These are phyloP conservation scores for Pseudonaja textilis DNA, from an alignment of 2,113 vertebrate genomes.

Conservation along the genomic window DNA sequence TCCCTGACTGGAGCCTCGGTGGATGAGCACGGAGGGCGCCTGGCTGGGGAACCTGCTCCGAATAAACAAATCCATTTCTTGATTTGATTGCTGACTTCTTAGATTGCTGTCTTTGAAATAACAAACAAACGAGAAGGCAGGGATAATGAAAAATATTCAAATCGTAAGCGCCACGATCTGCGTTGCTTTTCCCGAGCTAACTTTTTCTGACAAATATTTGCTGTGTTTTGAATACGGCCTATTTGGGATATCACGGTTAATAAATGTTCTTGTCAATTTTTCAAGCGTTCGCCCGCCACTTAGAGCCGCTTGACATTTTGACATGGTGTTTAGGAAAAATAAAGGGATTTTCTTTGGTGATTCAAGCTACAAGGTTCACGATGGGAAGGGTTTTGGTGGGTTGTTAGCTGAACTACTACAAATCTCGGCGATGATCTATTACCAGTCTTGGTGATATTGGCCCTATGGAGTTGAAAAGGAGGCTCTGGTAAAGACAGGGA, in stretches of 20 bases:
- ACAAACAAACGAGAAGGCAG: not conserved
- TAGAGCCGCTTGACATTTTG: conserved; percentile 10
- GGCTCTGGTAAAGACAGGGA: too few relatives aligned
- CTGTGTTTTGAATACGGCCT: conserved; percentile 10
- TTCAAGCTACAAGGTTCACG: not conserved
- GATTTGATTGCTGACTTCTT: not conserved
- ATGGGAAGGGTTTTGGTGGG: not conserved
- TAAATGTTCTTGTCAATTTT: conserved; percentile 14
- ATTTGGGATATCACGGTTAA: conserved; percentile 17
- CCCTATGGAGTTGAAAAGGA: too few relatives aligned
- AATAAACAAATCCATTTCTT: not conserved
- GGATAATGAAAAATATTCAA: not conserved
- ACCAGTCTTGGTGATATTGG: too few relatives aligned
- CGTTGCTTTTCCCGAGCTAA: not conserved
- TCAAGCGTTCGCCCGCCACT: conserved; percentile 1
- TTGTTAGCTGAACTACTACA: not conserved
- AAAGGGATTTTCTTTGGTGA: not conserved
- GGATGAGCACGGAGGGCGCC: not conserved
- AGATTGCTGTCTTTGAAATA: not conserved
- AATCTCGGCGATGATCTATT: not conserved
- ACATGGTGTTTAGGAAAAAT: conserved; percentile 4
- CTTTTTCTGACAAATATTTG: conserved; percentile 3
- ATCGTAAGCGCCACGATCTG: not conserved
- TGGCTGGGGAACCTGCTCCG: not conserved
- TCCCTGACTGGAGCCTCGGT: not conserved